Conservation (phyloP, 2,797 vertebrate genomes). For the Oreonectes daqikongensis region DNA sequence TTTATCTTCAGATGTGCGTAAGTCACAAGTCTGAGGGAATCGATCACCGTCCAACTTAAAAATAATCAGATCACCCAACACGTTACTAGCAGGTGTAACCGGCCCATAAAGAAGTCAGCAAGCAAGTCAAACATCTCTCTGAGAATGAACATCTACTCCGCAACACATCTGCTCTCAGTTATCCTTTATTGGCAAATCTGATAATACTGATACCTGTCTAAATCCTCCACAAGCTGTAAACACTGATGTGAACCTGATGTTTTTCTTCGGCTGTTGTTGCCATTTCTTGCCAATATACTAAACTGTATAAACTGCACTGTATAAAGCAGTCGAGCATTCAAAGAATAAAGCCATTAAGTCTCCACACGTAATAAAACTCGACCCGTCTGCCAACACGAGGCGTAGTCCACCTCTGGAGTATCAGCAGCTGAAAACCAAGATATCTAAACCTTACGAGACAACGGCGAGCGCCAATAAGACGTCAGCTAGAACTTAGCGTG, state of each 20-base stretch:
- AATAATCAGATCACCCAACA: no score
- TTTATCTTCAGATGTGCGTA: no score
- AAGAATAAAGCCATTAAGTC: neutral
- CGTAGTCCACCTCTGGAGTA: neutral
- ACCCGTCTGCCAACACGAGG: conserved; percentile 6
- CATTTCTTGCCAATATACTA: conserved; percentile 11
- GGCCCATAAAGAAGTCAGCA: neutral
- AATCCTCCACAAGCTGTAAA: conserved; percentile 53
- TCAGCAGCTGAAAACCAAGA: neutral
- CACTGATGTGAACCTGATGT: conserved; percentile 27
- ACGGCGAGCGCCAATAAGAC: neutral
- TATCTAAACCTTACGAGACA: neutral
- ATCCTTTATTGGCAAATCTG: conserved; percentile 41
- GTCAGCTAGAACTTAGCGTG: conserved; percentile 33
- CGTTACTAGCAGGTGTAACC: neutral
- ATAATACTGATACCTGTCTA: conserved; percentile 49
- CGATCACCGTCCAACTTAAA: neutral
- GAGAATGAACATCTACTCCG: neutral
- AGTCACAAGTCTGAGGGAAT: conserved; percentile 10
- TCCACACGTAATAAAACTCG: neutral
- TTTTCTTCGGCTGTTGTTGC: neutral
- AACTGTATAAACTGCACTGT: neutral
- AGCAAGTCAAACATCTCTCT: neutral
- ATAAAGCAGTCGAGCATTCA: conserved; percentile 22
- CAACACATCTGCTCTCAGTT: conserved; percentile 56